phyloP scores from a whole-genome alignment of 2,113 vertebrate species.

The human (Homo sapiens) region GRCh38 chr4:10267001-10267500 shows the following conservation, averaged over 20 bases:
- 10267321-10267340: background rate
- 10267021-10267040: background rate
- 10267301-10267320: background rate
- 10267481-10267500: background rate
- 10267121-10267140: background rate
- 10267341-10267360: background rate
- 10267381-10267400: background rate
- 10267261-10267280: background rate
- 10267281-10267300: background rate
- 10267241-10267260: background rate
- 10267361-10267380: background rate
- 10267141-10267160: background rate
- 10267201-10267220: background rate
- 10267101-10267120: background rate
- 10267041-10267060: background rate
- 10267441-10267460: background rate
- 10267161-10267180: background rate
- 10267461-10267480: background rate
- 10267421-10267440: background rate
- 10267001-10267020: background rate
- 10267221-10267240: background rate
- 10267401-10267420: background rate
- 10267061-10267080: background rate
- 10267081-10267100: background rate
- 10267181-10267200: background rate